Evolutionary conservation across 2,797 vertebrate species (phyloP), one percentile per base, ranked within the genome.

Genomic region (Fundulus diaphanus): DNA sequence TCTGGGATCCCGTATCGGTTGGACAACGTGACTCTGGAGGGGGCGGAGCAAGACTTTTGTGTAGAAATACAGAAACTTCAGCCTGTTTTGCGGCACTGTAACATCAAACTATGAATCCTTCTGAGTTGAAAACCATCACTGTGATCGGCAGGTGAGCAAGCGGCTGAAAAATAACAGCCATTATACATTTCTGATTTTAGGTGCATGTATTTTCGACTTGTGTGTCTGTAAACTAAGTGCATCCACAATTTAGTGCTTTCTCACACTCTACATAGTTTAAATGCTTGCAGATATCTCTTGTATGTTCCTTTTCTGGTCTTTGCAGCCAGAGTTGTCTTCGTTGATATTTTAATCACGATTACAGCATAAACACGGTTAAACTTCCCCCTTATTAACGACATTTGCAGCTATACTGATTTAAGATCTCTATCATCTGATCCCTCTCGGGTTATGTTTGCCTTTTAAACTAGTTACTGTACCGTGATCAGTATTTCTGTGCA

Each of bases 81-180:
- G 5, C 5, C 27, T 8, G 5, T 33, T n/a, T 29, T 44, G 24
- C 2, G 16, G 9, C 7, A 24, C 0, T 0, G 63, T 15, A 44
- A 48, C 1, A 2, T 24, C 7, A 42, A 12, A 84, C 52, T 74
- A 93, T 94, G 91, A 93, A 83, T 81, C 70, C 74, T 1, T 73
- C 85, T 33, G 85, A 92, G 68, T 84, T 56, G 72, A 93, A 92
- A 49, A 82, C 44, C 0, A 92, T 96, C 59, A 86, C 94, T 67
- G 87, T 96, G 9, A 85, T 96, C 71, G 95, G 95, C 89, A 95
- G 95, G 95, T 96, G 85, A 94, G 93, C 13, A 42, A 44, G 44
- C 12, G 27, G 2, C 37, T 27, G 20, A 40, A 37, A 40, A 40
- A 37, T 37, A 13, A n/a, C 61, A 65, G 4, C 35, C 37, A 20